Conservation (phyloP, 2,888 invertebrate species). For the Cremastinae sp. region DNA sequence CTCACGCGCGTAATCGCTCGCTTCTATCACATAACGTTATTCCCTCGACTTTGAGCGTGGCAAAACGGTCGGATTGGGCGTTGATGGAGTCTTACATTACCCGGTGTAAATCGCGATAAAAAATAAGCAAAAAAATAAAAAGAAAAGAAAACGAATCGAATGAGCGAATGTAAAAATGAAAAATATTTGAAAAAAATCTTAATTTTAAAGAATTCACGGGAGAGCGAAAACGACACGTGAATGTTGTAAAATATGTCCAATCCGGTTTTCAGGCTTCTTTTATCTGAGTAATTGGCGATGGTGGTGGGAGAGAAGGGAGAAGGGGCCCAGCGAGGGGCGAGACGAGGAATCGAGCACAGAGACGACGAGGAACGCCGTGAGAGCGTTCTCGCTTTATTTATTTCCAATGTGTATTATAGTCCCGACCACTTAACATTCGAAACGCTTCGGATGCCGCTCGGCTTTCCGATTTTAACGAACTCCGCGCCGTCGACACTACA, state of each 20-base stretch:
- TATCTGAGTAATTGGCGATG: conserved; percentile 53
- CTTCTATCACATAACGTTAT: conserved; percentile 17
- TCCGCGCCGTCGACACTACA: conserved; percentile 7
- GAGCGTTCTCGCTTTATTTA: conserved; percentile 35
- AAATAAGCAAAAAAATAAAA: conserved; percentile 9
- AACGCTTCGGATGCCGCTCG: conserved; percentile 35
- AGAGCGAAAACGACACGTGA: conserved; percentile 44
- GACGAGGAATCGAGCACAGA: neutral
- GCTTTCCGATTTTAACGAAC: conserved; percentile 47
- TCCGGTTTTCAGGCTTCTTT: conserved; percentile 57
- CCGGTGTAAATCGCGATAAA: conserved; percentile 50
- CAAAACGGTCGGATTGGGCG: conserved; percentile 10
- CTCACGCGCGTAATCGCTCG: conserved; percentile 34
- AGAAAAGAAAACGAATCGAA: too few species aligned
- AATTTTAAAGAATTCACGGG: conserved; percentile 8
- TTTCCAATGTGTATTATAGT: conserved; percentile 46
- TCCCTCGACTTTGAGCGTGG: conserved; percentile 10
- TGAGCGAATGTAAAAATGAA: too few species aligned
- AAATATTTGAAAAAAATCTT: too few species aligned
- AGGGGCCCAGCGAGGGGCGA: conserved; percentile 4
- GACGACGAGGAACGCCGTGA: neutral
- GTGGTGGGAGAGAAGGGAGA: conserved; percentile 8
- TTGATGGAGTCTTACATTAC: conserved; percentile 21
- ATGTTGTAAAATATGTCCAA: conserved; percentile 56
- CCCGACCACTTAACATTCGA: conserved; percentile 41